Evolutionary conservation across 1,140 invertebrate genomes (phyloP).

Genomic region (Carcinoscorpius rotundicauda): DNA sequence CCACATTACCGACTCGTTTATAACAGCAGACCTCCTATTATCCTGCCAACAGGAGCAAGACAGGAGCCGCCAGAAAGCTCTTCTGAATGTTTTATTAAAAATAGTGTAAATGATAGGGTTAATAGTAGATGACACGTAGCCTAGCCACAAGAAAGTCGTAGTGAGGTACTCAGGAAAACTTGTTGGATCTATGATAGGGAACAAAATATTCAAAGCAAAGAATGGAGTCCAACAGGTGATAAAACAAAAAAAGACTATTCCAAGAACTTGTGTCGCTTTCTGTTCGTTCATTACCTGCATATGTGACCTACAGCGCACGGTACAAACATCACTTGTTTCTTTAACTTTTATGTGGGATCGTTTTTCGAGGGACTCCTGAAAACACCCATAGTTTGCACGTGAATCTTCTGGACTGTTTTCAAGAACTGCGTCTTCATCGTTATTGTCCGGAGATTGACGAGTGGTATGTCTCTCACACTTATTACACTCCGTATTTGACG

Average conservation of each 20-base stretch:
- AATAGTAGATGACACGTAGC: conserved; percentile 83
- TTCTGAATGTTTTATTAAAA: conserved; percentile 83
- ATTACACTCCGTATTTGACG: too few relatives aligned
- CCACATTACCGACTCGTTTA: too few relatives aligned
- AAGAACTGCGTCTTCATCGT: too few relatives aligned
- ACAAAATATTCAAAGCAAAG: conserved; percentile 74
- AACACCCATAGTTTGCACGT: too few relatives aligned
- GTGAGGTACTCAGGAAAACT: conserved; percentile 69
- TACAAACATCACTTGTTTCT: too few relatives aligned
- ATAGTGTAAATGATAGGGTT: conserved; percentile 65
- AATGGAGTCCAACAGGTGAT: conserved; percentile 88
- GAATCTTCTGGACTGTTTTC: too few relatives aligned
- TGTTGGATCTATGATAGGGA: conserved; percentile 40
- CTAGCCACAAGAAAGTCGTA: conserved; percentile 53
- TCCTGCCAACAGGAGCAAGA: conserved; percentile 4
- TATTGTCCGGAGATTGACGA: too few relatives aligned
- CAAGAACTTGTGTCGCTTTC: conserved; percentile 83
- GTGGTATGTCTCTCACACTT: too few relatives aligned
- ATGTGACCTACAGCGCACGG: too few relatives aligned
- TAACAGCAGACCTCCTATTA: too few relatives aligned
- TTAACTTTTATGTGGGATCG: too few relatives aligned
- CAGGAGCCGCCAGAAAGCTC: conserved; percentile 55
- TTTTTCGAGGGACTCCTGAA: too few relatives aligned
- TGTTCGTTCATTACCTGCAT: conserved; percentile 47
- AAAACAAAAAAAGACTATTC: conserved; percentile 86